Evolutionary conservation across 2,113 vertebrate species (phyloP).

Genomic region (Pachyramphus minor): DNA sequence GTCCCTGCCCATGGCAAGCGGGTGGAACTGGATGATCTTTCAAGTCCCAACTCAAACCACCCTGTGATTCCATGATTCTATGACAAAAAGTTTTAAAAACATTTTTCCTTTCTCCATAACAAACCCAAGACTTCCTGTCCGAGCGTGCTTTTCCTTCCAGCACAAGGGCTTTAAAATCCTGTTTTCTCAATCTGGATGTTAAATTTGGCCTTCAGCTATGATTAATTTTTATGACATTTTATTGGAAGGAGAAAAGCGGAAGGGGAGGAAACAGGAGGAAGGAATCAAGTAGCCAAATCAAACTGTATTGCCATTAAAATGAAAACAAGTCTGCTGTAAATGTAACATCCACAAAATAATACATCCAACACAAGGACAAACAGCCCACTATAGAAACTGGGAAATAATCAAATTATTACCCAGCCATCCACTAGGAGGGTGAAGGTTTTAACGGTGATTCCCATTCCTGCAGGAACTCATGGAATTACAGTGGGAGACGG

Average conservation of each 20-base stretch:
- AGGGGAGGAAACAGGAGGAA: slow-evolving; percentile 22
- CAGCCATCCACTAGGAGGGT: fast-evolving
- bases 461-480: not conserved
- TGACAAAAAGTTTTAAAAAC: not conserved
- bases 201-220: not conserved
- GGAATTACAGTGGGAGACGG: not conserved
- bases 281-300: not conserved
- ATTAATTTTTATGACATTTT: slow-evolving; percentile 23
- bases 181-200: slow-evolving; percentile 19
- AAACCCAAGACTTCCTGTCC: not conserved
- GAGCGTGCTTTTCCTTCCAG: not conserved
- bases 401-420: not conserved
- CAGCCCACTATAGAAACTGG: not conserved
- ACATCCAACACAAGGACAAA: not conserved
- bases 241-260: not conserved
- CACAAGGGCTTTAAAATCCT: not conserved
- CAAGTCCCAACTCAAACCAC: not conserved
- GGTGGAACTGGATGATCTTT: not conserved
- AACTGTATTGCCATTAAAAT: not conserved
- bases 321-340: not conserved
- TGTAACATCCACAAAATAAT: not conserved
- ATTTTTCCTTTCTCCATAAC: not conserved
- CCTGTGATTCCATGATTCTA: not conserved
- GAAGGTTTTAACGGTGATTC: fast-evolving
- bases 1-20: not conserved